Evolutionary conservation across 2,888 invertebrate species (phyloP), one percentile per base, ranked within the genome.

Genomic region (Pristionchus mayeri): DNA sequence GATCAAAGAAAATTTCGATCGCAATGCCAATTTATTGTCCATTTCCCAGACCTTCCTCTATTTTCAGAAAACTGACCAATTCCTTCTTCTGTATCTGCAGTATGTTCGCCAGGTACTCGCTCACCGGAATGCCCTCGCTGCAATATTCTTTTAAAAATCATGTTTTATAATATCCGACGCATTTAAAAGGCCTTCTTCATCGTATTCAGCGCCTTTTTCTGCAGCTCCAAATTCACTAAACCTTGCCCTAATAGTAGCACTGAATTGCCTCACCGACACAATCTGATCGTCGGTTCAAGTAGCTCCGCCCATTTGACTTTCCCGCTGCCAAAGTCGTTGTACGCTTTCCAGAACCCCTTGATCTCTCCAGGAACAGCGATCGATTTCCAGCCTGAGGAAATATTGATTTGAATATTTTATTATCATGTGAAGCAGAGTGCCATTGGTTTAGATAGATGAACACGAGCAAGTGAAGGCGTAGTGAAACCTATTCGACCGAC

Each of bases 281-380:
- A 71, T 11, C 52, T 63, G 30, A 89, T 88, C 13, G 89, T 71
- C 34, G 89, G 89, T 34, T 85, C 85, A 27, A 89, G 84, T 54
- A 90, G 84, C 3, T 85, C 81, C 30, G 84, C 79, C 91, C 91
- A 90, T 11, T 86, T 30, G 27, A 91, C 80, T 27, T 75, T 54
- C 2, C 90, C 89, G 48, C 87, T 86, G 16, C 91, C 92, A 85
- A 84, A 90, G 7, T 80, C 80, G 21, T 71, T 81, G 80, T 88
- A 90, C 6, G 88, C 90, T 0, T 87, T 87, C 86, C 88, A 88
- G 40, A 85, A 89, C 18, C 91, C 92, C 75, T 86, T 85, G 18
- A 91, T 67, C 76, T 91, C 91, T 3, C 90, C 91, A 0, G 91
- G 91, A 11, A 88, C 86, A 11, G 85, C 91, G 37, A 91, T 87